A percentile compares a stretch with the other conserved stretches of the same genome.
phyloP scores from a whole-genome alignment of 2,113 vertebrate genomes.

The Oryzias curvinotus region DNA sequence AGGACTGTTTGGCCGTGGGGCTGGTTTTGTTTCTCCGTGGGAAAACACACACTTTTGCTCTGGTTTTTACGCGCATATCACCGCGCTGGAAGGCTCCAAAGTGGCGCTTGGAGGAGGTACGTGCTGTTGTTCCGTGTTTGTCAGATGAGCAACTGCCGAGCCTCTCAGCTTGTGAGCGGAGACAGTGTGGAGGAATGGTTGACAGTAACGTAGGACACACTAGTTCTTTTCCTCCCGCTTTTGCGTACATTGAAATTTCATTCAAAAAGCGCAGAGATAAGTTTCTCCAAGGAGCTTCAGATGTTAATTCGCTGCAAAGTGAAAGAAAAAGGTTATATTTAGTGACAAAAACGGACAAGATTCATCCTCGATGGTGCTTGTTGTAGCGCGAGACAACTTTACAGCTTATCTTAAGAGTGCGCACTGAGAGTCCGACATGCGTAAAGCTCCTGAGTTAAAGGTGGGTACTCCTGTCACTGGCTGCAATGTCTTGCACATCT shows the following conservation, averaged over 20 bases:
- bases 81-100: constrained; percentile 64
- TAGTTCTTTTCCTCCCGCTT: background rate
- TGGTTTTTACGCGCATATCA: constrained; percentile 22
- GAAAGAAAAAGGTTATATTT: too few relatives aligned
- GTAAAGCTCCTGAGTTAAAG: too few relatives aligned
- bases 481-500: too few relatives aligned
- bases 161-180: background rate
- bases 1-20: constrained; percentile 5
- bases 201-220: background rate
- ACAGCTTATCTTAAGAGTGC: too few relatives aligned
- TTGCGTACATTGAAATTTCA: constrained; percentile 18
- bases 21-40: constrained; percentile 1
- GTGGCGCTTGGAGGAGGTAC: constrained; percentile 78
- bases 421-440: too few relatives aligned
- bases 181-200: background rate
- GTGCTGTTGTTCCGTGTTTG: constrained; percentile 32
- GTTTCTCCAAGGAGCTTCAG: too few relatives aligned
- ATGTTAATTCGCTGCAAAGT: too few relatives aligned
- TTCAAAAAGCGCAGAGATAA: constrained; percentile 5
- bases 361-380: too few relatives aligned
- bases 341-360: too few relatives aligned
- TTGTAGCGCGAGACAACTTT: too few relatives aligned
- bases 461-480: too few relatives aligned
- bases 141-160: constrained; percentile 11
- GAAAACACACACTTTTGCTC: constrained; percentile 1